Evolutionary conservation across 1,140 invertebrate genomes (phyloP).

Genomic region (Brachionus calyciflorus): DNA sequence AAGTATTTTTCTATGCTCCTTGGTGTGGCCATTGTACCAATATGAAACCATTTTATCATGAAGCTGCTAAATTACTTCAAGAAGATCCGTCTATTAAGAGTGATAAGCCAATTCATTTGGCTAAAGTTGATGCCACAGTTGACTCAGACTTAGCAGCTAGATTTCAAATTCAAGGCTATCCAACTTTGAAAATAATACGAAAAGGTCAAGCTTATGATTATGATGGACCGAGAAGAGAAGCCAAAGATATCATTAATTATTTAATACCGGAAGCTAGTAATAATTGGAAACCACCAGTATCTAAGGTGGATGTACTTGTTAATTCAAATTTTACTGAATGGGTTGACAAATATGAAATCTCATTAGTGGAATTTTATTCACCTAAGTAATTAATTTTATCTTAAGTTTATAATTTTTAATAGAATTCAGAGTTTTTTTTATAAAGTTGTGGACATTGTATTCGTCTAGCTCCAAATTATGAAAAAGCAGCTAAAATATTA

Average conservation of each 20-base stretch:
- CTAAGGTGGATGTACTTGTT: constrained; percentile 1
- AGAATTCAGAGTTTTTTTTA: not conserved
- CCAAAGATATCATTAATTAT: constrained; percentile 32
- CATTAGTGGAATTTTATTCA: constrained; percentile 34
- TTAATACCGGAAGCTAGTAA: constrained; percentile 1
- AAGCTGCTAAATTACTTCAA: constrained; percentile 68
- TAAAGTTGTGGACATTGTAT: constrained; percentile 70
- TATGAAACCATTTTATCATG: constrained; percentile 86
- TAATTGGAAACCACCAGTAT: constrained; percentile 6
- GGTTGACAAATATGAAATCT: constrained; percentile 30
- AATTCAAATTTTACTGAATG: constrained; percentile 29
- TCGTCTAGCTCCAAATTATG: constrained; percentile 89
- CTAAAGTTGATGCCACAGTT: constrained; percentile 93
- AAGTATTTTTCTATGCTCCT: constrained; percentile 58
- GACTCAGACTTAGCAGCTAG: constrained; percentile 83
- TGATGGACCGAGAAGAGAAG: constrained; percentile 15
- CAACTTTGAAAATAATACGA: constrained; percentile 95
- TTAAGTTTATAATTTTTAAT: not conserved
- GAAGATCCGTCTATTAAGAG: constrained; percentile 4
- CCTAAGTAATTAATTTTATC: constrained; percentile 6
- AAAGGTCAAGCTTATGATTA: constrained; percentile 64
- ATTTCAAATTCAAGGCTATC: constrained; percentile 84
- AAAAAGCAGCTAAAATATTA: constrained; percentile 71
- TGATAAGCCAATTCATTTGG: constrained; percentile 72
- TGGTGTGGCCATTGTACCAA: constrained; percentile 75